A percentile compares a stretch with the other conserved stretches of the same genome.
Evolutionary conservation across 2,888 invertebrate genomes (phyloP).

Genomic region (Aleiodes leptofemur): DNA sequence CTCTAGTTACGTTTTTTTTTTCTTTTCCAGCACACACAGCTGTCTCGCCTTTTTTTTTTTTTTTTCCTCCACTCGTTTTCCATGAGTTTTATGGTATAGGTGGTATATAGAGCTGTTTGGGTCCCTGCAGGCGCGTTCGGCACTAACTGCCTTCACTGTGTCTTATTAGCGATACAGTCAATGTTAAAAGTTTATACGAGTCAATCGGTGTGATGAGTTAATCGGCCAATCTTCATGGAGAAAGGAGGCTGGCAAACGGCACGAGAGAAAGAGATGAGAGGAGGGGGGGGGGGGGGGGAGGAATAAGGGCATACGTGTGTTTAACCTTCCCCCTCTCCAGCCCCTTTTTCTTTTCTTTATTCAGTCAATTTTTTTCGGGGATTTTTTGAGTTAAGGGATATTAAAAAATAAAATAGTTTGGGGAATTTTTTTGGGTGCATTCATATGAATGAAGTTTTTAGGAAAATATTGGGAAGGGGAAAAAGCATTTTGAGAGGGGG

Average conservation of each 20-base stretch:
- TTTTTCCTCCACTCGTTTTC: constrained; percentile 16
- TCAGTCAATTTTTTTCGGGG: background rate
- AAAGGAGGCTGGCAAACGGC: constrained; percentile 30
- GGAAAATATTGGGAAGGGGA: too few species aligned
- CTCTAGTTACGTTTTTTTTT: background rate
- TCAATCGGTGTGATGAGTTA: constrained; percentile 65
- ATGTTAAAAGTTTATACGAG: constrained; percentile 69
- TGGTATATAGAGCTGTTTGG: constrained; percentile 20
- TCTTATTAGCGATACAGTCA: constrained; percentile 75
- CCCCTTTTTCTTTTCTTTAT: background rate
- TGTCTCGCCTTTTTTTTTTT: background rate
- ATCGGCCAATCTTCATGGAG: constrained; percentile 59
- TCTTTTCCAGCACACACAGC: constrained; percentile 9
- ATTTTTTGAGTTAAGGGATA: constrained; percentile 3
- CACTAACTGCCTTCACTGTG: constrained; percentile 69
- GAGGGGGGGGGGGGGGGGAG: constrained; percentile 5
- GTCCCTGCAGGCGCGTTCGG: constrained; percentile 31
- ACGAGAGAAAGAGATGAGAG: constrained; percentile 34
- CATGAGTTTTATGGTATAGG: constrained; percentile 23
- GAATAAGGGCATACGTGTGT: constrained; percentile 15
- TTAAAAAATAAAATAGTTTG: constrained; percentile 10
- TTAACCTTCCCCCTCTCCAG: background rate
- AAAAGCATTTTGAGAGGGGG: too few species aligned
- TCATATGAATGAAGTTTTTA: too few species aligned
- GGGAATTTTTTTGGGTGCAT: too few species aligned